phyloP scores from a whole-genome alignment of 2,113 vertebrate species.

The Ia io region DNA sequence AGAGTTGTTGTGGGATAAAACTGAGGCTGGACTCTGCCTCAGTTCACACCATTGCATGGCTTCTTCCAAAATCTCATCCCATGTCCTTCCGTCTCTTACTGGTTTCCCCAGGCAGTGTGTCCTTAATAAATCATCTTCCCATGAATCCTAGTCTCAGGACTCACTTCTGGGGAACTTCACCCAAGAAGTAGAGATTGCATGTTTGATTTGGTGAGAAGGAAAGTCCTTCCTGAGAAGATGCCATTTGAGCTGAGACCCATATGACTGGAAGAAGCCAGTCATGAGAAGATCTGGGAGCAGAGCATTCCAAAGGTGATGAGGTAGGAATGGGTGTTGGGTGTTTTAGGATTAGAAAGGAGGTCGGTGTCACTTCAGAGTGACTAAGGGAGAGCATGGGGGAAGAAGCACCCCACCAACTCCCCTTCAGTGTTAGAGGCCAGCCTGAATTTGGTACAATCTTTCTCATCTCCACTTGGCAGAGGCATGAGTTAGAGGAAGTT shows the following conservation, averaged over 20 bases:
- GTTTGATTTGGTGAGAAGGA: not conserved
- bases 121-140: not conserved
- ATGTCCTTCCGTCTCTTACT: not conserved
- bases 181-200: not conserved
- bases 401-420: fast-evolving
- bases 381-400: not conserved
- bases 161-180: not conserved
- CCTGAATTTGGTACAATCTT: not conserved
- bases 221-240: not conserved
- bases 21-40: not conserved
- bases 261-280: not conserved
- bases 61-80: not conserved
- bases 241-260: not conserved
- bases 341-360: not conserved
- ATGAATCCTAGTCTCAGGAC: not conserved
- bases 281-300: not conserved
- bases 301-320: not conserved
- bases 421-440: not conserved
- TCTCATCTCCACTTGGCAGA: not conserved
- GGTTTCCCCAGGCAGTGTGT: not conserved
- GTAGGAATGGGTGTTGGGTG: not conserved
- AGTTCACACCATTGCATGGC: not conserved
- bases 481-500: not conserved
- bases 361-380: not conserved
- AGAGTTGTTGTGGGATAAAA: not conserved